These are phyloP conservation scores for Leucania comma DNA, from an alignment of 2,888 invertebrate species.

Conservation along the genomic window DNA sequence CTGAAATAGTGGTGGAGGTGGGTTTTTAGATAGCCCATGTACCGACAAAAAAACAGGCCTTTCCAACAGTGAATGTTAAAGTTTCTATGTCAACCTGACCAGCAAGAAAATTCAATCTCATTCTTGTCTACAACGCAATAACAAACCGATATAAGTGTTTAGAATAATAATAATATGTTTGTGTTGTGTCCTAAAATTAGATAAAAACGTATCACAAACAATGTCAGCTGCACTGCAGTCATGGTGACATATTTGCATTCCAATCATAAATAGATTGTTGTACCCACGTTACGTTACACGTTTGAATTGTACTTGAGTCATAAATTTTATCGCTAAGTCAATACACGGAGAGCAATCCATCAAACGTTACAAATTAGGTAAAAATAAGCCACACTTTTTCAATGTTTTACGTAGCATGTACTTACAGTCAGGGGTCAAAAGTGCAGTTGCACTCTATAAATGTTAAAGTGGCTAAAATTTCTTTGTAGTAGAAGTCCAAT, in stretches of 20 bases:
- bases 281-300: conserved; percentile 6
- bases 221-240: not conserved
- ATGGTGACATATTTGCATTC: conserved; percentile 2
- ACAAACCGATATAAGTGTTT: conserved; percentile 1
- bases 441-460: no score
- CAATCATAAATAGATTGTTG: not conserved
- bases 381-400: not conserved
- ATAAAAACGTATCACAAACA: not conserved
- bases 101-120: not conserved
- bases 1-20: no score
- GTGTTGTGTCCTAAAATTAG: not conserved
- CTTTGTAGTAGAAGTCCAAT: no score
- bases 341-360: not conserved
- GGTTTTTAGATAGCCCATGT: no score
- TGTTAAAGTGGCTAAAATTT: no score
- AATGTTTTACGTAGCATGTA: no score
- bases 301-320: not conserved
- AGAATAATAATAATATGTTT: not conserved
- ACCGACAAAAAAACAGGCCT: not conserved
- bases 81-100: conserved; percentile 4
- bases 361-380: not conserved
- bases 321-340: conserved; percentile 4
- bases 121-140: conserved; percentile 7
- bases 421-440: no score
- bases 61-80: not conserved